phyloP scores from a whole-genome alignment of 1,140 invertebrate genomes.

The Leptoteleia sp. region DNA sequence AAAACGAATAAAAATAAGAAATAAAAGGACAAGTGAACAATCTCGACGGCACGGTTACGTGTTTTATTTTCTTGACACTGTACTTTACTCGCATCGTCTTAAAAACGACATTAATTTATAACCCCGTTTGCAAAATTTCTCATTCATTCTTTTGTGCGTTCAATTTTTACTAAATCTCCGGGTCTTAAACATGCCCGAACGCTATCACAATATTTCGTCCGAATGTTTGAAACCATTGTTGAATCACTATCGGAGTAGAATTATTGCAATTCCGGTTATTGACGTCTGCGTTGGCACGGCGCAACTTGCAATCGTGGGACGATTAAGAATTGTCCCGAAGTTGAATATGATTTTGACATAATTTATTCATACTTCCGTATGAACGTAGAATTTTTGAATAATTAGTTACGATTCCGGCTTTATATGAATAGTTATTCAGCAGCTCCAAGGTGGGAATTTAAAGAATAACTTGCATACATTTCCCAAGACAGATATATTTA shows the following conservation, averaged over 20 bases:
- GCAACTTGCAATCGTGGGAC: slow-evolving; percentile 47
- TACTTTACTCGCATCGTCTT: no score
- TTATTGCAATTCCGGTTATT: slow-evolving; percentile 65
- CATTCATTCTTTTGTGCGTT: no score
- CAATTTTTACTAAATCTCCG: no score
- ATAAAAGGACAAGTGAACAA: no score
- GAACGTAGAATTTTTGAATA: slow-evolving; percentile 14
- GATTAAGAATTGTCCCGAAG: slow-evolving; percentile 49
- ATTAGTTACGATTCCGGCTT: slow-evolving; percentile 7
- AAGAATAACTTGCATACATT: no score
- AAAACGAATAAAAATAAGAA: no score
- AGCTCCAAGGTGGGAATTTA: background rate
- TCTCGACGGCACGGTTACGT: no score
- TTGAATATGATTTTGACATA: slow-evolving; percentile 48
- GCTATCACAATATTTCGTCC: slow-evolving; percentile 47
- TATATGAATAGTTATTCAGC: slow-evolving; percentile 4
- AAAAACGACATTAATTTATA: no score
- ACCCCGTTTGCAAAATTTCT: no score
- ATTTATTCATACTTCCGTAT: slow-evolving; percentile 50
- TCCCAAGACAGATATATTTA: no score
- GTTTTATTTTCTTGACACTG: no score
- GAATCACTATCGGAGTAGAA: slow-evolving; percentile 58
- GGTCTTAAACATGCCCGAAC: no score
- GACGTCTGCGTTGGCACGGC: slow-evolving; percentile 58
- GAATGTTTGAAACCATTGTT: slow-evolving; percentile 46